phyloP scores from a whole-genome alignment of 2,797 vertebrate genomes.

The Tenualosa thibaudeaui region DNA sequence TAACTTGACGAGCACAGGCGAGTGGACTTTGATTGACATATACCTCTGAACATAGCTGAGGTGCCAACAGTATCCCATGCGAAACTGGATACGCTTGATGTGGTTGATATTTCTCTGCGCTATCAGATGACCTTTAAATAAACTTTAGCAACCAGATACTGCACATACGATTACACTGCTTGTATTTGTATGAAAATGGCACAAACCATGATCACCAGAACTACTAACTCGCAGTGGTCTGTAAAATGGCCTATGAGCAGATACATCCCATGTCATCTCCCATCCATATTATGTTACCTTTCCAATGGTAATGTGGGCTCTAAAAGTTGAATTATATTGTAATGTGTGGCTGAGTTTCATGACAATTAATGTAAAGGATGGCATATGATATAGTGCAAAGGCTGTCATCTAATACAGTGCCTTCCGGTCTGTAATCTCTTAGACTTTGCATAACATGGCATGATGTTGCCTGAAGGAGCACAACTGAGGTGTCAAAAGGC shows the following conservation, averaged over 20 bases:
- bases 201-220: background rate
- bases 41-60: slow-evolving; percentile 15
- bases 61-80: slow-evolving; percentile 41
- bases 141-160: slow-evolving; percentile 29
- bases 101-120: slow-evolving; percentile 35
- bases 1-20: background rate
- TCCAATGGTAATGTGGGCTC: background rate
- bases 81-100: slow-evolving; percentile 42
- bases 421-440: background rate
- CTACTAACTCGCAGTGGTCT: background rate
- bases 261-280: background rate
- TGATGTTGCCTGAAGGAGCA: background rate
- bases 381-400: too few species aligned
- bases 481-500: background rate
- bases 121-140: slow-evolving; percentile 12
- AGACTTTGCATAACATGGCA: background rate
- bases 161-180: slow-evolving; percentile 22
- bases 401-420: too few species aligned
- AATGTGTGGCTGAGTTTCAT: background rate
- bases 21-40: slow-evolving; percentile 32
- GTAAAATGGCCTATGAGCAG: background rate
- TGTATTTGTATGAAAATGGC: background rate
- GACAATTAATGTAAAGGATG: background rate
- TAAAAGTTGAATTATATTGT: background rate
- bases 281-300: background rate